Evolutionary conservation across 2,888 invertebrate genomes (phyloP), one percentile per base, ranked within the genome.

Genomic region (Hypena proboscidalis): DNA sequence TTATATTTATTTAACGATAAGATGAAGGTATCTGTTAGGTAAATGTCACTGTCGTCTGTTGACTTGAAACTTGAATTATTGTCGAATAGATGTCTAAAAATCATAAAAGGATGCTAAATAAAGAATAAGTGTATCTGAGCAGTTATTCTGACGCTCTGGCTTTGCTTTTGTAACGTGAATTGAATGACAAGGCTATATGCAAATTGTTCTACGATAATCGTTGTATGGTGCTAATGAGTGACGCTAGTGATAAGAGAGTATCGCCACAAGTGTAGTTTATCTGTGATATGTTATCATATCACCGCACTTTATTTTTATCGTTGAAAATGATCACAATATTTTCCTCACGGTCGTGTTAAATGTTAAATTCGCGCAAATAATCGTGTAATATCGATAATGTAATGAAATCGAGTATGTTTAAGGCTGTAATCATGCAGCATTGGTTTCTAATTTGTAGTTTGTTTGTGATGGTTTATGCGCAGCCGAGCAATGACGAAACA

Each of bases 211-310:
- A 48, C 49, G 30, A 54, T 46, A 61, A 60, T 67, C 57, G 49
- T 42, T 47, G 48, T 42, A 47, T 61, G 51, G 49, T 46, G 64
- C 39, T 58, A 58, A 57, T 55, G 51, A 60, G 57, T 80, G 80
- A 81, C 80, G 79, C 60, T 60, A 47, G 42, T 58, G 79, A 83
- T 80, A 82, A 74, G 56, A 58, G 35, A 34, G 36, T 71, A 76
- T 75, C 80, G 56, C 65, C 61, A 58, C 72, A 68, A 69, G 58
- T 34, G 34, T 42, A 62, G 60, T 67, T 73, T 71, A 85, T 85
- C 80, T 70, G 52, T 77, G 85, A 87, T 87, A 87, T 71, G 85
- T 87, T 87, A 87, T 71, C 67, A 42, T 85, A 86, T 83, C 83
- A 74, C 50, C 59, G 55, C 60, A 63, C 67, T 52, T 68, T 77